Evolutionary conservation across 1,140 invertebrate genomes (phyloP).

Genomic region (Drosophila punjabiensis): DNA sequence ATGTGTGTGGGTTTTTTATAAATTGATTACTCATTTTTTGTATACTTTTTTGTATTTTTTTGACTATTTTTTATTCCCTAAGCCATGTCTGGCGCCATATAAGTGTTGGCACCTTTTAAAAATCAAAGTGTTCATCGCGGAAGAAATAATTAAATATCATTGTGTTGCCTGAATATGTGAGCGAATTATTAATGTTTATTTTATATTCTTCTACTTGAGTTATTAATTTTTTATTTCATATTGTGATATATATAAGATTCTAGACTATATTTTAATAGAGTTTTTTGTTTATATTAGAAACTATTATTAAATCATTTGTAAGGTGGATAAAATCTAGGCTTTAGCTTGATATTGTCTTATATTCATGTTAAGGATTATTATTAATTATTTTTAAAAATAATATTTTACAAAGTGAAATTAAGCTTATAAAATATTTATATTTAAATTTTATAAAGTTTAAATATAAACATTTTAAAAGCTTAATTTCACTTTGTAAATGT

Average conservation of each 20-base stretch:
- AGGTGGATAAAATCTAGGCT: too few species aligned
- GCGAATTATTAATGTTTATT: background rate
- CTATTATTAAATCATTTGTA: too few species aligned
- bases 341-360: too few species aligned
- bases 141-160: slow-evolving; percentile 20
- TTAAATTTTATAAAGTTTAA: too few species aligned
- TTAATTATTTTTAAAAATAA: too few species aligned
- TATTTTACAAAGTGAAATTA: too few species aligned
- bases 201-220: background rate
- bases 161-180: slow-evolving; percentile 1
- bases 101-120: slow-evolving; percentile 10
- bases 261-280: background rate
- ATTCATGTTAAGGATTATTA: too few species aligned
- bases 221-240: background rate
- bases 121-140: slow-evolving; percentile 26
- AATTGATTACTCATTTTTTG: slow-evolving; percentile 6
- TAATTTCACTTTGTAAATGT: too few species aligned
- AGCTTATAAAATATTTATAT: too few species aligned
- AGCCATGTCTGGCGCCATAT: slow-evolving; percentile 21
- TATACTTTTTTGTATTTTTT: background rate
- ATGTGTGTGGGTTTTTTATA: slow-evolving; percentile 11
- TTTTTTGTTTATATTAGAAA: background rate
- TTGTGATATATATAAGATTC: background rate
- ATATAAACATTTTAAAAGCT: too few species aligned
- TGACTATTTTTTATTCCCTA: background rate